Base-by-base conservation (phyloP, 2,888 invertebrate species). In the Leucophenga montana region DNA sequence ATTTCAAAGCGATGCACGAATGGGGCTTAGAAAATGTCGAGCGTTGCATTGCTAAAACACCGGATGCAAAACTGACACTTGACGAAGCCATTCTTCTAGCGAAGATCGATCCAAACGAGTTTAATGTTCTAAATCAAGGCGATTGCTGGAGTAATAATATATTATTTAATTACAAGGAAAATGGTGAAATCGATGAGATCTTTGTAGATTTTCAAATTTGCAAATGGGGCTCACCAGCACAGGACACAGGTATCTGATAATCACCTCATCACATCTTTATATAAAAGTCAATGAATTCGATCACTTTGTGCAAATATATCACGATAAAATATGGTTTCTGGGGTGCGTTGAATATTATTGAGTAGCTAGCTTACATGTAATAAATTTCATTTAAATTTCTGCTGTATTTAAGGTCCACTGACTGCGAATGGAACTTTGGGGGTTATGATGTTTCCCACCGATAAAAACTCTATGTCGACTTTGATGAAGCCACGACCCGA, bases 131-230 rank as follows among this genome's bases (percentile, higher is more conserved):
- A 0, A 87, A 87, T 74, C 87, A 87, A 70, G 87, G 87, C 0
- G 87, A 87, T 69, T 73, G 78, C 1, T 87, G 87, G 87, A 73
- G 78, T 13, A 87, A 87, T 66, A 87, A 87, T 50, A 81, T 87
- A 0, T 86, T 87, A 86, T 85, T 86, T 66, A 74, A 73, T 0
- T 75, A 84, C 67, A 73, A 79, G n/a, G 77, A 76, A 0, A 68
- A 73, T 6, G 84, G 80, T 0, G 65, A 72, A 18, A 72, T 83
- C 8, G 70, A 76, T 27, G 80, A 85, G 9, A 76, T 80, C 0
- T 76, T 87, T 57, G 76, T 87, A n/a, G 87, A 87, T 59, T 77
- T 78, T 48, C 87, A 87, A 71, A 46, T 86, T 1, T 78, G 79
- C 46, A 85, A 83, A 71, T 87, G 84, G 83, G 86, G 86, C 6